Evolutionary conservation across 2,888 invertebrate species (phyloP), one percentile per base, ranked within the genome.

Genomic region (Oxyscelio sp.): DNA sequence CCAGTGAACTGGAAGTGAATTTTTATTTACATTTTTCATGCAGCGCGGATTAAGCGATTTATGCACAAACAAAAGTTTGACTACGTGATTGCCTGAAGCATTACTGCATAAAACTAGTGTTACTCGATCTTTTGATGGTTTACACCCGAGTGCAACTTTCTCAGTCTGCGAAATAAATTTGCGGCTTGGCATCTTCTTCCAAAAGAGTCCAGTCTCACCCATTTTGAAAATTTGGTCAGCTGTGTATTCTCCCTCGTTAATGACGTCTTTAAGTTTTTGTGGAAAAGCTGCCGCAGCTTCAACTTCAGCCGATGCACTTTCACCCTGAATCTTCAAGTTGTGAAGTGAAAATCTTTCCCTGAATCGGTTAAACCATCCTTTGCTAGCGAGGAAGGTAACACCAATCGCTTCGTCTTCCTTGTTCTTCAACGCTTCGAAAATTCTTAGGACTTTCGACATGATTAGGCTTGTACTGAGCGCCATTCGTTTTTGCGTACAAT

Each of bases 21-120:
- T n/a, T n/a, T n/a, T n/a, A n/a, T n/a, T n/a, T n/a, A n/a, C n/a
- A n/a, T n/a, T n/a, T n/a, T n/a, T n/a, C n/a, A n/a, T n/a, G n/a
- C n/a, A n/a, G n/a, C n/a, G n/a, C n/a, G 90, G 90, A 43, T 87
- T 89, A 56, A 87, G 45, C 13, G 89, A 82, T 65, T 77, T 85
- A 71, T 90, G 88, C 27, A 92, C 86, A 65, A 91, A 54, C 56
- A 92, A 80, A 11, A 89, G 90, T 85, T 88, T 92, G 70, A 90
- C 83, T 74, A 89, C 87, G 11, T 80, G 82, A 74, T 89, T 88
- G 48, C 91, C 91, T 83, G 89, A 88, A 45, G 87, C 89, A 77
- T 90, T 92, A 19, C 83, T 84, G 73, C 91, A 89, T 5, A 91
- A 80, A 80, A 91, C 58, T 21, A 91, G 84, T 48, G 89, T 90